A percentile compares a stretch with the other conserved stretches of the same genome.
Conservation (phyloP, 2,113 vertebrate genomes). For the Lutjanus erythropterus region DNA sequence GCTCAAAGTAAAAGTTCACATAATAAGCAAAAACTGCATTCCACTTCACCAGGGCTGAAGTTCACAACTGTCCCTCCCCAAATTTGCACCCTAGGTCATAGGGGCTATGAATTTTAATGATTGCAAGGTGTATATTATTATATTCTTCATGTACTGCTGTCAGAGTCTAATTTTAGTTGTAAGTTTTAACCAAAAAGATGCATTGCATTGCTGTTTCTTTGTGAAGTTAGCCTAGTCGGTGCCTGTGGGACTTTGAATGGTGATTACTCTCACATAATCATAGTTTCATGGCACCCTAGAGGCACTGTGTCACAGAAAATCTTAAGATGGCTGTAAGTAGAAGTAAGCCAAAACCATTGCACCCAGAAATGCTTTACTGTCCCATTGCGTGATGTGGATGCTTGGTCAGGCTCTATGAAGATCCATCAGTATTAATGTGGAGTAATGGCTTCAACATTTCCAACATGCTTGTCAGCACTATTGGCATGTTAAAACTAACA, state of each 20-base stretch:
- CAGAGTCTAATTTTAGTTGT: neutral
- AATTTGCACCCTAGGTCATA: too few species aligned
- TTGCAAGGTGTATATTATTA: neutral
- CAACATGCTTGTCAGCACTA: slow-evolving; percentile 12
- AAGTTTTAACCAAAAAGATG: neutral
- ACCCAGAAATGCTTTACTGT: slow-evolving; percentile 6
- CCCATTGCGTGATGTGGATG: slow-evolving; percentile 19
- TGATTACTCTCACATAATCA: slow-evolving; percentile 28
- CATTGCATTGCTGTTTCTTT: neutral
- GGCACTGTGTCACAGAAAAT: slow-evolving; percentile 3
- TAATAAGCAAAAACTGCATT: too few species aligned
- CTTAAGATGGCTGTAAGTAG: neutral
- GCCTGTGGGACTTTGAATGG: slow-evolving; percentile 2
- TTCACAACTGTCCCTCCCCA: too few species aligned
- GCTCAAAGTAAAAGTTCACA: too few species aligned
- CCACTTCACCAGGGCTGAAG: too few species aligned
- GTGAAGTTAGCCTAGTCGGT: neutral
- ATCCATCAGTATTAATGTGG: slow-evolving; percentile 35
- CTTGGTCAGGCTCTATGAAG: neutral
- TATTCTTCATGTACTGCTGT: neutral
- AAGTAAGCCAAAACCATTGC: slow-evolving; percentile 5
- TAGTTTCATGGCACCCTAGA: slow-evolving; percentile 7
- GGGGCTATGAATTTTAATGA: neutral
- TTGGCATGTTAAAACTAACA: slow-evolving; percentile 46
- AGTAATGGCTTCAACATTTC: slow-evolving; percentile 39